Evolutionary conservation across 2,113 vertebrate genomes (phyloP), one percentile per base, ranked within the genome.

Genomic region (Phocoena sinus): DNA sequence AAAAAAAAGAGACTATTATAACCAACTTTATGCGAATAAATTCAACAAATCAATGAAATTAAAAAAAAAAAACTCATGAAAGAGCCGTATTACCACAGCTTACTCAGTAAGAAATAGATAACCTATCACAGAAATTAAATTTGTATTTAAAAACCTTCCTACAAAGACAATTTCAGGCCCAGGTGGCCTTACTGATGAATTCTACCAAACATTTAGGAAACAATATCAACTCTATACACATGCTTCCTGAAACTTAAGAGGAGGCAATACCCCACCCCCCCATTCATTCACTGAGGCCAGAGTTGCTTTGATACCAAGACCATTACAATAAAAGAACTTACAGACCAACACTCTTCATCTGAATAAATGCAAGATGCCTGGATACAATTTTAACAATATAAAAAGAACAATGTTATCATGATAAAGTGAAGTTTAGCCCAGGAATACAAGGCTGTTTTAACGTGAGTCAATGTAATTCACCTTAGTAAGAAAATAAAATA

Each of bases 1-100:
- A 3, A 47, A 13, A 47, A 12, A 13, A 1, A 50, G 13, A 28
- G 47, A 8, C n/a, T 1, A 0, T 56, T 14, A 31, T 6, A 53
- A 1, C 44, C 31, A 31, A 10, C 13, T 36, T 47, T 7, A 18
- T 20, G 67, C 1, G 44, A 60, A 41, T 50, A 47, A 17, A 47
- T 15, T 36, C 33, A 60, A 21, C 17, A 74, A 38, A 8, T 50
- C 41, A 28, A 20, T 21, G 73, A 92, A n/a, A 63, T n/a, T 44
- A 0, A 4, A 33, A 26, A 82, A 60, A 82, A 50, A 15, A 76
- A 3, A 41, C 28, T 13, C 9, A 3, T 6, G 17, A 62, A 71
- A 58, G 18, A 67, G 38, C 18, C 56, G 1, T 31, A 10, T 6
- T 7, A 36, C 33, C 6, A 2, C 26, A 26, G 38, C 13, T 60